These are phyloP conservation scores for Rhynchotus rufescens DNA, from an alignment of 2,797 vertebrate species.

Conservation along the genomic window DNA sequence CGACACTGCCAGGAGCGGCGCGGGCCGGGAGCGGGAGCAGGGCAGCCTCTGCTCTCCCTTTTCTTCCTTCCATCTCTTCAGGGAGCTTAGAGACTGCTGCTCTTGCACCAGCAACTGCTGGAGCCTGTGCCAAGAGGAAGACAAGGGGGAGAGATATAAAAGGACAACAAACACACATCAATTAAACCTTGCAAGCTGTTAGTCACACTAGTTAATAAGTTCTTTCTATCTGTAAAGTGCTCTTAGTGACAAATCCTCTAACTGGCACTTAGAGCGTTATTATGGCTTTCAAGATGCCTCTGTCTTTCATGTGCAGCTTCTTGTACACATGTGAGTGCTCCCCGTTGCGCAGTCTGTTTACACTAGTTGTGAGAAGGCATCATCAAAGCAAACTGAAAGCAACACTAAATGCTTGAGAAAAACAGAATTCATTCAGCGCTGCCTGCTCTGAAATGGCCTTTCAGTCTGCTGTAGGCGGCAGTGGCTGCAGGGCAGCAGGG, in stretches of 20 bases:
- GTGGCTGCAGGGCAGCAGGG: neutral
- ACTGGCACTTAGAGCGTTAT: slow-evolving; percentile 61
- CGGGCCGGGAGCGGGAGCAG: fast-evolving
- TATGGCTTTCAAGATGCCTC: slow-evolving; percentile 70
- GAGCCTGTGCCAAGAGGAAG: slow-evolving; percentile 50
- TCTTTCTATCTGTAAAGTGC: slow-evolving; percentile 70
- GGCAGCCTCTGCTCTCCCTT: neutral
- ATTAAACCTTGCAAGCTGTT: slow-evolving; percentile 71
- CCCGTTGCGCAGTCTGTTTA: slow-evolving; percentile 61
- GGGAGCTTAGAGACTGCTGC: slow-evolving; percentile 25
- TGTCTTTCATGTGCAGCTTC: slow-evolving; percentile 69
- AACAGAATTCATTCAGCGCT: slow-evolving; percentile 45
- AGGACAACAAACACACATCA: slow-evolving; percentile 69
- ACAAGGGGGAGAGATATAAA: slow-evolving; percentile 53
- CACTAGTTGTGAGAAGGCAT: slow-evolving; percentile 61
- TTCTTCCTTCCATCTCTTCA: slow-evolving; percentile 8
- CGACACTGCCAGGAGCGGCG: neutral
- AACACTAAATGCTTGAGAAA: slow-evolving; percentile 64
- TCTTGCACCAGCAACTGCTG: slow-evolving; percentile 40
- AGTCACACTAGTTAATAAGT: slow-evolving; percentile 71
- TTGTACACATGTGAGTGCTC: slow-evolving; percentile 69
- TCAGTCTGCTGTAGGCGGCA: neutral
- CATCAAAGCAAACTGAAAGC: slow-evolving; percentile 69
- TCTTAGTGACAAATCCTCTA: slow-evolving; percentile 68
- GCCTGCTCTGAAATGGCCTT: slow-evolving; percentile 25